Base-by-base conservation (phyloP, 2,797 vertebrate species). In the Pogoniulus pusillus region DNA sequence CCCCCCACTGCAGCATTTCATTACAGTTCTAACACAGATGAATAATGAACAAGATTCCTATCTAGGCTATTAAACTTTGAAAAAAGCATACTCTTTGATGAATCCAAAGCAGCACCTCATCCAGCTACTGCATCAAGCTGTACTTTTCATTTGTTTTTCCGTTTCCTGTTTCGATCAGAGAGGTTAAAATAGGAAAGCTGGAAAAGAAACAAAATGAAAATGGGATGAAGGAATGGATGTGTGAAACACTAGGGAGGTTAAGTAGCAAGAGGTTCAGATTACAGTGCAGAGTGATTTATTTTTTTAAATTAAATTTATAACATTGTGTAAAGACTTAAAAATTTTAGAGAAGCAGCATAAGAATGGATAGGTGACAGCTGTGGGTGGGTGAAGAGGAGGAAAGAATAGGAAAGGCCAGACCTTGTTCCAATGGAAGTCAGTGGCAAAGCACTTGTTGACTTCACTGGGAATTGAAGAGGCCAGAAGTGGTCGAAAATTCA, bases 311-410 rank as follows among this genome's bases (percentile, higher is more conserved):
- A 95, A 87, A 74, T 87, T 96, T 91, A 81, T 89, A 93, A 94
- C 79, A 90, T 82, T 96, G 85, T 94, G 94, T 94, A 93, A 37
- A 93, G 92, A 93, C 96, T 80, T 89, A 1, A 83, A 95, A 27
- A 92, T 94, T 93, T 26, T 82, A 93, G 87, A 93, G 85, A 94
- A 94, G 68, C 91, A 87, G 32, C 76, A 58, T 49, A 91, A 86
- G 83, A 92, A 91, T 92, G 95, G 94, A 95, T 69, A 93, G 92
- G 87, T 1, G 53, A 96, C 96, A 96, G 95, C 96, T 96, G 93
- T 91, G 93, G 89, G 85, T 91, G 89, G 71, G 73, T 96, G 87
- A 93, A 78, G 68, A 68, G 39, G 62, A 58, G 87, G 55, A 85
- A 90, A 94, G 84, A 94, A 78, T 43, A 91, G 47, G 68, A 65